These are phyloP conservation scores for Sipha maydis DNA, from an alignment of 2,888 invertebrate species.

Conservation along the genomic window DNA sequence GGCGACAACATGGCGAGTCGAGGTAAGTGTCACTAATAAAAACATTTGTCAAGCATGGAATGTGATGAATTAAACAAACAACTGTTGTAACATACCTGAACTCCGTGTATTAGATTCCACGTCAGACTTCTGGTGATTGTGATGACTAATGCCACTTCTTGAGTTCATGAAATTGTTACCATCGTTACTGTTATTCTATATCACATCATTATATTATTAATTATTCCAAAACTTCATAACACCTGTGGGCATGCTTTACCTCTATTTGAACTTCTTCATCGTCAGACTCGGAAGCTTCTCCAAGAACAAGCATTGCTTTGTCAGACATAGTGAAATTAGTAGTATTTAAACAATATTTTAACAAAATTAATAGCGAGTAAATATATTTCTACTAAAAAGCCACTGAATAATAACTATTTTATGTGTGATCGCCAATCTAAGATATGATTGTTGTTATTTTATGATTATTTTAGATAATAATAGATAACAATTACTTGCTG, in stretches of 20 bases:
- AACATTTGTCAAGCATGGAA: not conserved
- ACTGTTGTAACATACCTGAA: constrained; percentile 3
- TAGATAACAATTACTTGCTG: no score
- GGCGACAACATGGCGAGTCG: no score
- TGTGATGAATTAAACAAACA: not conserved
- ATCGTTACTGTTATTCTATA: not conserved
- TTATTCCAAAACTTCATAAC: not conserved
- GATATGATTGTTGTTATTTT: no score
- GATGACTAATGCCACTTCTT: not conserved
- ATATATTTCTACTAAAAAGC: no score
- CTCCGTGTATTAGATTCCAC: not conserved
- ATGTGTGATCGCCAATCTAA: no score
- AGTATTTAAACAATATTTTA: no score
- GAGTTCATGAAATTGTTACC: not conserved
- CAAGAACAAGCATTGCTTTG: constrained; percentile 52
- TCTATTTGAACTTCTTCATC: constrained; percentile 39
- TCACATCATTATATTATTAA: not conserved
- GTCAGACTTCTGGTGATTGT: not conserved
- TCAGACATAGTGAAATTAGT: constrained; percentile 20
- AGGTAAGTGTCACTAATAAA: not conserved
- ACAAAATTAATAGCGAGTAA: no score
- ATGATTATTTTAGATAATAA: no score
- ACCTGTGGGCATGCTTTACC: not conserved
- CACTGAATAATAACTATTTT: no score
- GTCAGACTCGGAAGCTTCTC: constrained; percentile 49